Evolutionary conservation across 2,113 vertebrate species (phyloP).

Genomic region (Notothenia coriiceps): DNA sequence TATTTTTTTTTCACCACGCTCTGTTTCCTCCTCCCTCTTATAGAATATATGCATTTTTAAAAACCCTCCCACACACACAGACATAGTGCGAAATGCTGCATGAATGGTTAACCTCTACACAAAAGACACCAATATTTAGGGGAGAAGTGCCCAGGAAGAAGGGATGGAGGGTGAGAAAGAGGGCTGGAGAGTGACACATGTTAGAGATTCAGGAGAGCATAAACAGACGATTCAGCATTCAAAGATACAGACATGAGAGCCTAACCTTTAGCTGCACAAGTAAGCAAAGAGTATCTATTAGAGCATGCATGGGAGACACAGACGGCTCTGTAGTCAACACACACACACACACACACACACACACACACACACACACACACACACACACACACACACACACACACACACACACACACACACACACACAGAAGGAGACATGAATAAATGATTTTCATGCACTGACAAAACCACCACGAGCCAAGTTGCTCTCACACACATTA

Average conservation of each 20-base stretch:
- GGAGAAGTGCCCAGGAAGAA: not conserved
- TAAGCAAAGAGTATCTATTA: conserved; percentile 42
- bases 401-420: not conserved
- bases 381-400: conserved; percentile 5
- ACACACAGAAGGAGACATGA: conserved; percentile 53
- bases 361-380: too few relatives aligned
- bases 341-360: conserved; percentile 27
- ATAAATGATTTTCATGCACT: conserved; percentile 75
- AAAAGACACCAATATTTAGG: conserved; percentile 16
- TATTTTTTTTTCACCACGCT: conserved; percentile 75
- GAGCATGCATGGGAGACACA: conserved; percentile 34
- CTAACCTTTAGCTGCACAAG: conserved; percentile 40
- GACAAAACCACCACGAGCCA: conserved; percentile 54
- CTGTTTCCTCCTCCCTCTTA: conserved; percentile 74
- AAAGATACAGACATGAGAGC: conserved; percentile 23
- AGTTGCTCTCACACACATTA: conserved; percentile 29
- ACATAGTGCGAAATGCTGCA: conserved; percentile 5
- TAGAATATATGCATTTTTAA: conserved; percentile 80
- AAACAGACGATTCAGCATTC: conserved; percentile 1
- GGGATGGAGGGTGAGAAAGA: not conserved
- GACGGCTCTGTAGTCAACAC: conserved; percentile 39
- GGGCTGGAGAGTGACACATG: not conserved
- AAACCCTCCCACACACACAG: conserved; percentile 46
- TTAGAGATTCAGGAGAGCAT: not conserved
- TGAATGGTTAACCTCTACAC: conserved; percentile 15